A percentile compares a stretch with the other conserved stretches of the same genome.
These are phyloP conservation scores for Bostrychus sinensis DNA, from an alignment of 2,113 vertebrate species.

Conservation along the genomic window DNA sequence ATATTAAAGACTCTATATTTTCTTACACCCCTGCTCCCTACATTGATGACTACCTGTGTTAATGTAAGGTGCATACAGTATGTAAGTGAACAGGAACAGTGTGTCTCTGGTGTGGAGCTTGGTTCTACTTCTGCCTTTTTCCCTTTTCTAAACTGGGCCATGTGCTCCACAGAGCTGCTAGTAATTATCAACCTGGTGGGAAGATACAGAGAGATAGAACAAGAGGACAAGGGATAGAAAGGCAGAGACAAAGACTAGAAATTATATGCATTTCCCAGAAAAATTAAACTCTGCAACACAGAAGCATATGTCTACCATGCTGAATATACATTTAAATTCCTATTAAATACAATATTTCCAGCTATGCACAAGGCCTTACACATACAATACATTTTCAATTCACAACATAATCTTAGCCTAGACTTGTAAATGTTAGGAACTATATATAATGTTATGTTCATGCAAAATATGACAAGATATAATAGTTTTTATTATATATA, in stretches of 20 bases:
- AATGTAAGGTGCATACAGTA: constrained; percentile 5
- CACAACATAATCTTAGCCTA: no score
- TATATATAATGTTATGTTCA: no score
- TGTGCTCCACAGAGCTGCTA: constrained; percentile 62
- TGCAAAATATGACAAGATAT: no score
- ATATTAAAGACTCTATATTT: no score
- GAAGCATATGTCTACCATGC: no score
- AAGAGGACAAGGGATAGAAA: constrained; percentile 21
- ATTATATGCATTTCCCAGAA: constrained; percentile 27
- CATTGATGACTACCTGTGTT: not conserved
- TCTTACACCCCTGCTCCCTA: constrained; percentile 1
- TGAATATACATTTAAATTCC: not conserved
- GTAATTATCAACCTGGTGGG: constrained; percentile 72
- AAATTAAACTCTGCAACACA: not conserved
- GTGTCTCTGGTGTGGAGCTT: constrained; percentile 45
- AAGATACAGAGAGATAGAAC: constrained; percentile 38
- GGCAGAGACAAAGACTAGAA: constrained; percentile 25
- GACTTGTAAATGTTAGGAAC: no score
- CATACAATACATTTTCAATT: no score
- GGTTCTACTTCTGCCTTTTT: constrained; percentile 58
- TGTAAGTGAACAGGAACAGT: constrained; percentile 17
- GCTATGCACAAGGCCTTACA: no score
- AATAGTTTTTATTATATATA: no score
- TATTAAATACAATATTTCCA: no score
- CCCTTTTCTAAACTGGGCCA: constrained; percentile 69